Evolutionary conservation across 2,113 vertebrate genomes (phyloP).

Genomic region (Hemicordylus capensis): DNA sequence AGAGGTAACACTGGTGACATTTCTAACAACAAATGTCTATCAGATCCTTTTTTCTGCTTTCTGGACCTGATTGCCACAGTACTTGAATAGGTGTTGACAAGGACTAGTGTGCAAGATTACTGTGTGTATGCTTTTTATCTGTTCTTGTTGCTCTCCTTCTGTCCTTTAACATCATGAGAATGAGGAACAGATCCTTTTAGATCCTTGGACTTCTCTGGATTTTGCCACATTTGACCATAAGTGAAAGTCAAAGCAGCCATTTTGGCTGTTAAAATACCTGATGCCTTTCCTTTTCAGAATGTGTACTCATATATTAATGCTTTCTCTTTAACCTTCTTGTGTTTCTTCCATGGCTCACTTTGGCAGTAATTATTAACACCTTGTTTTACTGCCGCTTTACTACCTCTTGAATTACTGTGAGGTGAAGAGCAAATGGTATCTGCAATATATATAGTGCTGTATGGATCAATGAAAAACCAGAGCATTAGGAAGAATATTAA

Average conservation of each 20-base stretch:
- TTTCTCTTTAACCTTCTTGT: slow-evolving; percentile 12
- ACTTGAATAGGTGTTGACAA: too few relatives aligned
- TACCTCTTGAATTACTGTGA: slow-evolving; percentile 10
- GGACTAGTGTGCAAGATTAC: too few relatives aligned
- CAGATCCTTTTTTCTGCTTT: background rate
- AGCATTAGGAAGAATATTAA: slow-evolving; percentile 21
- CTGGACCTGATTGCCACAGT: background rate
- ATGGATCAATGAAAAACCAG: slow-evolving; percentile 25
- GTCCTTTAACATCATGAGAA: background rate
- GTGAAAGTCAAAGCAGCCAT: slow-evolving; percentile 13
- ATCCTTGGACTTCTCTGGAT: background rate
- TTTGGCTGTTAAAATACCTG: slow-evolving; percentile 13
- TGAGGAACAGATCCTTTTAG: background rate
- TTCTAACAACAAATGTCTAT: background rate
- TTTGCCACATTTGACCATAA: slow-evolving; percentile 3
- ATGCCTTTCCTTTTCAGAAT: slow-evolving; percentile 3
- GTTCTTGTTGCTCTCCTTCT: background rate
- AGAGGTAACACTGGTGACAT: too few relatives aligned
- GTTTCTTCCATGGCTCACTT: slow-evolving; percentile 21
- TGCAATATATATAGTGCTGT: slow-evolving; percentile 13
- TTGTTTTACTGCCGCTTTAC: slow-evolving; percentile 11
- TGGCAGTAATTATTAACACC: slow-evolving; percentile 24
- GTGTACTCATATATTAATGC: background rate
- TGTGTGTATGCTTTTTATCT: background rate
- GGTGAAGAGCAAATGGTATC: slow-evolving; percentile 20